Conservation (phyloP, 2,888 invertebrate genomes). For the Bugula neritina region DNA sequence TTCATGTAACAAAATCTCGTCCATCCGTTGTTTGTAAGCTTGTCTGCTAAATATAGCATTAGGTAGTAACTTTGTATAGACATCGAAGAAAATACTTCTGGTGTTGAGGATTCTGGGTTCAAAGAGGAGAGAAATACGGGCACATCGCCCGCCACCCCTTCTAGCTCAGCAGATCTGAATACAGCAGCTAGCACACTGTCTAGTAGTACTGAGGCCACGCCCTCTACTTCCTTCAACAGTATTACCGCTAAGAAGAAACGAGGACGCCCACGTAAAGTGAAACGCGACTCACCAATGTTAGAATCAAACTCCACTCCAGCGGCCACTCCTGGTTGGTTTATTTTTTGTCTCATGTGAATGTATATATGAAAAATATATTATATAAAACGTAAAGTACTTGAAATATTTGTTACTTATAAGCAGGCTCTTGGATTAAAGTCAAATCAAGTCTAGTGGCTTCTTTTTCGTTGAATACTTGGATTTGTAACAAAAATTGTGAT, state of each 20-base stretch:
- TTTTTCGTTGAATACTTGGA: too few relatives aligned
- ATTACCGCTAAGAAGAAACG: background rate
- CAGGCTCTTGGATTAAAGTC: too few relatives aligned
- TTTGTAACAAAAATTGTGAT: too few relatives aligned
- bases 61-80: background rate
- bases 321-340: background rate
- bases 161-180: background rate
- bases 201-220: background rate
- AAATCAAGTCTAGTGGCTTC: too few relatives aligned
- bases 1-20: too few relatives aligned
- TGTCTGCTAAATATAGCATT: too few relatives aligned
- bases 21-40: too few relatives aligned
- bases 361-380: too few relatives aligned
- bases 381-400: too few relatives aligned
- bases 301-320: background rate
- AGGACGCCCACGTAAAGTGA: conserved; percentile 3
- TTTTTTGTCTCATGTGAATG: too few relatives aligned
- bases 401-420: too few relatives aligned
- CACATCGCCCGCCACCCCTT: conserved; percentile 8
- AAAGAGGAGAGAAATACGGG: conserved; percentile 5
- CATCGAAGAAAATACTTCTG: background rate
- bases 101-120: background rate
- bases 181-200: background rate
- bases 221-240: background rate
- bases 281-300: background rate